Evolutionary conservation across 2,797 vertebrate species (phyloP), one percentile per base, ranked within the genome.

Genomic region (Semaprochilodus insignis): DNA sequence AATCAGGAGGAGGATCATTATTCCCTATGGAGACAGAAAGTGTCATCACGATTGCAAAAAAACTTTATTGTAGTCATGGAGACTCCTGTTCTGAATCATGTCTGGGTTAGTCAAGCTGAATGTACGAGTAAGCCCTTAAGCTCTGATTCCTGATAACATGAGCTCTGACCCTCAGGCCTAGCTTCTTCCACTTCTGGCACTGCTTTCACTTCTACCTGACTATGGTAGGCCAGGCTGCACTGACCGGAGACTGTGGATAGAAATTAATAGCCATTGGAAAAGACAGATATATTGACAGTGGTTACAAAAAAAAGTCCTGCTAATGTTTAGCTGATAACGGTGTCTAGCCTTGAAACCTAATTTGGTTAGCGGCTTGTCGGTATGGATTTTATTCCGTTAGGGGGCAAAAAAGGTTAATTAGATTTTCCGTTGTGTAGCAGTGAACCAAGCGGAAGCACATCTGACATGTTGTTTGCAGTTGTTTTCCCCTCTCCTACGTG

Each of bases 51-150:
- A 31, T 21, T 31, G 51, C 25, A 52, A n/a, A 48, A 72, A 17
- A 34, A n/a, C 0, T 74, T 6, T n/a, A n/a, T 17, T n/a, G 27
- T n/a, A 55, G 72, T 74, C 72, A 74, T 59, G 27, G 72, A 31
- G 19, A 74, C 27, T 74, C 17, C 71, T 74, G 71, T 74, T 6
- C 40, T 74, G 72, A 57, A 34, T 34, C 15, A 34, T 10, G 31
- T 27, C 54, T 4, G n/a, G 25, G 48, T 55, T 54, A 55, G 31
- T 3, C 34, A 54, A 57, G 31, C 54, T 57, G 54, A 57, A 59
- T 15, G 31, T 74, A 74, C 54, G 57, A 57, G 52, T 74, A 74
- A 74, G 72, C 72, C 31, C 31, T 74, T 74, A 59, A 74, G 52
- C 72, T 72, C 72, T n/a, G 10, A 31, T 21, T 74, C 17, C 72